Conservation (phyloP, 2,113 vertebrate species). For the Sorex fumeus region DNA sequence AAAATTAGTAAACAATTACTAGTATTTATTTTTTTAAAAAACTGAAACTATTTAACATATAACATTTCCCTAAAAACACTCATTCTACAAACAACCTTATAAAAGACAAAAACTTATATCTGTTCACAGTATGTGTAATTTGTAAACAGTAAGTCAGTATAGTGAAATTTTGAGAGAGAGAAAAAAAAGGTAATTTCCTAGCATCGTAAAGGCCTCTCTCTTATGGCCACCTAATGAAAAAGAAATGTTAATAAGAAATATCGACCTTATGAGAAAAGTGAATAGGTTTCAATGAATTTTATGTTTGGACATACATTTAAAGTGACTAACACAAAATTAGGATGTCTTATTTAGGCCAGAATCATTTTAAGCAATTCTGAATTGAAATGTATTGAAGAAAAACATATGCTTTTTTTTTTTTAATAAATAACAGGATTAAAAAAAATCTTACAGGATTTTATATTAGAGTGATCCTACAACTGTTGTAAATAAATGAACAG, state of each 20-base stretch:
- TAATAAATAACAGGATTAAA: background rate
- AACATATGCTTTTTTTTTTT: constrained; percentile 30
- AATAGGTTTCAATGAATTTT: constrained; percentile 1
- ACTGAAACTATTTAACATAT: constrained; percentile 85
- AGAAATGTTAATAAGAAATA: constrained; percentile 2
- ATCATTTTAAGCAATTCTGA: constrained; percentile 25
- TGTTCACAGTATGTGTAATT: constrained; percentile 90
- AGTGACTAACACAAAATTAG: background rate
- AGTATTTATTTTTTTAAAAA: constrained; percentile 72
- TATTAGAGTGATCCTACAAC: background rate
- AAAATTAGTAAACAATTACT: constrained; percentile 83
- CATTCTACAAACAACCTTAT: constrained; percentile 86
- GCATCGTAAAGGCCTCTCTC: constrained; percentile 55
- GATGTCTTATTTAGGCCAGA: background rate
- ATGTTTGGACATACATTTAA: constrained; percentile 5
- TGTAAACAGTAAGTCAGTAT: constrained; percentile 88
- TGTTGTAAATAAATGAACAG: background rate
- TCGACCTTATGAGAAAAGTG: background rate
- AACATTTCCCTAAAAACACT: constrained; percentile 83
- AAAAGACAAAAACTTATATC: constrained; percentile 87
- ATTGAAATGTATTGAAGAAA: constrained; percentile 26
- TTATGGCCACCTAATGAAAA: constrained; percentile 44
- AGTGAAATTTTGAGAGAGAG: constrained; percentile 65
- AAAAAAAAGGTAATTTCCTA: constrained; percentile 62
- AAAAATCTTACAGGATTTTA: background rate